These are phyloP conservation scores for Syncerus caffer DNA, from an alignment of 2,797 vertebrate species.

Conservation along the genomic window DNA sequence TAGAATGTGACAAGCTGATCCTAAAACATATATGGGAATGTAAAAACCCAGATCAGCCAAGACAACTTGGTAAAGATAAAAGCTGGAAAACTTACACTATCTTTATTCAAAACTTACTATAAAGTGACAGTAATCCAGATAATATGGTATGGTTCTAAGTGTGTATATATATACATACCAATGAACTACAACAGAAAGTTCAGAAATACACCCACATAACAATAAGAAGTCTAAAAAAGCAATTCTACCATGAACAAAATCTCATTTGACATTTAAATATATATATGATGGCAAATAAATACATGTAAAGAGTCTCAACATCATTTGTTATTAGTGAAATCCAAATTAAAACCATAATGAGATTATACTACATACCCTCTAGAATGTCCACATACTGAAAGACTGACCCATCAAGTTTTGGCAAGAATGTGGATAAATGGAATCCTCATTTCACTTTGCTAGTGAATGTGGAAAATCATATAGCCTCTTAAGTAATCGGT, in stretches of 20 bases:
- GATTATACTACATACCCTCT: neutral
- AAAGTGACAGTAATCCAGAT: neutral
- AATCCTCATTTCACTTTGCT: neutral
- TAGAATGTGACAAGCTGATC: neutral
- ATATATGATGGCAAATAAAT: neutral
- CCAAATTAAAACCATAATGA: neutral
- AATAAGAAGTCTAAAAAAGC: neutral
- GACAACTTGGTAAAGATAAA: neutral
- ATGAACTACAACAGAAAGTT: neutral
- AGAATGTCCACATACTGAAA: neutral
- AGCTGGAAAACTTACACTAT: neutral
- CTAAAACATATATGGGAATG: neutral
- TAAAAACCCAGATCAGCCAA: neutral
- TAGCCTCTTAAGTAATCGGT: neutral
- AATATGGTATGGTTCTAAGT: neutral
- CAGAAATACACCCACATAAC: neutral
- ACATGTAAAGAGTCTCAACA: neutral
- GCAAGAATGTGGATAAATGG: neutral
- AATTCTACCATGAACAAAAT: neutral
- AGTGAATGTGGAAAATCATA: neutral
- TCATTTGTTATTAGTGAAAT: neutral
- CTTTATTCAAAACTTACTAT: neutral
- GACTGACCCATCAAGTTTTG: neutral
- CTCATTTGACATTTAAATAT: neutral
- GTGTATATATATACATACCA: neutral